Evolutionary conservation across 2,888 invertebrate genomes (phyloP).

Genomic region (Anticlea derivata): DNA sequence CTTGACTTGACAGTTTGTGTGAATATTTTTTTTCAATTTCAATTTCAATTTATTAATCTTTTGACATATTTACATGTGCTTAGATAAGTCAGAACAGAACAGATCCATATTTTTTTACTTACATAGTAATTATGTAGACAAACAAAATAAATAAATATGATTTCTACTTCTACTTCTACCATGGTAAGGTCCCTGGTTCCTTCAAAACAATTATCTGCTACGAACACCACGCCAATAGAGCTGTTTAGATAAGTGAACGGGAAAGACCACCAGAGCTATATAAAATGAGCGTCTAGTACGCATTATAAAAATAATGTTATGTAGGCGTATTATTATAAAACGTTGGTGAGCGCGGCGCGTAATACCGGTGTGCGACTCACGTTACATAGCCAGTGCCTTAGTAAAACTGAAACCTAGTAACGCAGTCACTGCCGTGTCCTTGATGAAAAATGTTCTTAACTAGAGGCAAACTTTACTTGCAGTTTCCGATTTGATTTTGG

Average conservation of each 20-base stretch:
- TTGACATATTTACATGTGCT: no score
- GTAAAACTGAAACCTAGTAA: constrained; percentile 7
- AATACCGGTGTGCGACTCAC: constrained; percentile 65
- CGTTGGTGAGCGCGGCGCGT: constrained; percentile 58
- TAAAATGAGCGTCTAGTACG: constrained; percentile 27
- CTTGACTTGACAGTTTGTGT: no score
- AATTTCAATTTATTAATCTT: no score
- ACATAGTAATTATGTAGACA: no score
- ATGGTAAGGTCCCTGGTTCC: not conserved
- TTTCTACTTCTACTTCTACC: no score
- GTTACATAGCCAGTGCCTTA: constrained; percentile 44
- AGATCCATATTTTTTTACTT: no score
- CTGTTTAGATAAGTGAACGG: constrained; percentile 5
- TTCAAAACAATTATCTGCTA: not conserved
- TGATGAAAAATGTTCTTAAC: no score
- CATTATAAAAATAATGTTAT: constrained; percentile 39
- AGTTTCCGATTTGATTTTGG: no score
- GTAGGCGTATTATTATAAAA: constrained; percentile 51
- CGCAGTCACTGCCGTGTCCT: not conserved
- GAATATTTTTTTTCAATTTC: no score
- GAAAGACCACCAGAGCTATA: constrained; percentile 29
- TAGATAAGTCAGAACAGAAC: no score
- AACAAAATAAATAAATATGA: no score
- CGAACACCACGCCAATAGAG: not conserved
- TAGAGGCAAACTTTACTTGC: no score